Evolutionary conservation across 2,888 invertebrate genomes (phyloP).

Genomic region (Xanthia icteritia): DNA sequence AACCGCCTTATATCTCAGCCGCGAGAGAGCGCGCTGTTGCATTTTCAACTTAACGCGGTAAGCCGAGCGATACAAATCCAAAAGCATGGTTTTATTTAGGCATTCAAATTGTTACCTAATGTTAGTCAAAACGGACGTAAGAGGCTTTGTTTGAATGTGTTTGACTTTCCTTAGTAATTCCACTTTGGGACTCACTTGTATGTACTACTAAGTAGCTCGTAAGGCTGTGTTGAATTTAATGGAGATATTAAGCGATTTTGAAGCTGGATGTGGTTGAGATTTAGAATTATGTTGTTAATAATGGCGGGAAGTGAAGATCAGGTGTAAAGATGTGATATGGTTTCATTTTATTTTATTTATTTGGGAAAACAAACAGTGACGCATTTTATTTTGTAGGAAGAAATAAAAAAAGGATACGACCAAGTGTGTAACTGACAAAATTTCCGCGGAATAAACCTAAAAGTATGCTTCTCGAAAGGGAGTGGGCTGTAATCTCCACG

Average conservation of each 20-base stretch:
- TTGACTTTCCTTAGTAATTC: constrained; percentile 60
- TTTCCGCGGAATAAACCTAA: background rate
- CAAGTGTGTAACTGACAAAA: too few relatives aligned
- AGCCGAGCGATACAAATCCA: background rate
- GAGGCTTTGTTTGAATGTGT: constrained; percentile 47
- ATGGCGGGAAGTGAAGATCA: background rate
- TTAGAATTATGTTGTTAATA: background rate
- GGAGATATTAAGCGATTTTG: constrained; percentile 3
- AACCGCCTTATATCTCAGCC: background rate
- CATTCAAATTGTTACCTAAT: background rate
- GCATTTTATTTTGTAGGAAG: background rate
- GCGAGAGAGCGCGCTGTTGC: background rate
- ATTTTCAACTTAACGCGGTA: background rate
- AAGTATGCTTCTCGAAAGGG: too few relatives aligned
- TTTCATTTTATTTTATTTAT: background rate
- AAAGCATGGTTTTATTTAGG: background rate
- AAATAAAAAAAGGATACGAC: background rate
- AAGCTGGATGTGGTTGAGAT: background rate
- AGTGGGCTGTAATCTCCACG: too few relatives aligned
- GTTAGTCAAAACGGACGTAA: constrained; percentile 12
- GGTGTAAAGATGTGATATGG: background rate
- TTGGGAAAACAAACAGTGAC: background rate
- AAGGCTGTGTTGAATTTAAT: constrained; percentile 3
- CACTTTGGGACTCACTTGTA: constrained; percentile 48
- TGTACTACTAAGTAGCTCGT: constrained; percentile 34